Evolutionary conservation across 2,797 vertebrate species (phyloP).

Genomic region (Fundulus diaphanus): DNA sequence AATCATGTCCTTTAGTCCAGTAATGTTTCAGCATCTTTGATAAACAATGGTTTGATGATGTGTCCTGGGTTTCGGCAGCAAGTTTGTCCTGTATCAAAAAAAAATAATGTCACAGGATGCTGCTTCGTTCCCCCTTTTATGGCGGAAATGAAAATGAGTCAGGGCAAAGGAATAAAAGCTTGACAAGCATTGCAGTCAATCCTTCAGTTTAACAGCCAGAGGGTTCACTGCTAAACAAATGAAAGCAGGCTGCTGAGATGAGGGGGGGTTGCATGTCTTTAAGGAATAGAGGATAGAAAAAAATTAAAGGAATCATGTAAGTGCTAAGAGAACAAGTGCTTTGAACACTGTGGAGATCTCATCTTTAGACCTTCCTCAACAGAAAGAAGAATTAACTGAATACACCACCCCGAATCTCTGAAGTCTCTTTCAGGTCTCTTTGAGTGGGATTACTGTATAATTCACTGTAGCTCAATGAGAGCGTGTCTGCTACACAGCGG

Average conservation of each 20-base stretch:
- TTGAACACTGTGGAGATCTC: constrained; percentile 30
- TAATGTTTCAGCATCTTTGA: constrained; percentile 70
- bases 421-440: constrained; percentile 42
- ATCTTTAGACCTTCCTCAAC: constrained; percentile 32
- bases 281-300: constrained; percentile 43
- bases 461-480: constrained; percentile 34
- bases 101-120: constrained; percentile 66
- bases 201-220: constrained; percentile 79
- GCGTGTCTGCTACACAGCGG: constrained; percentile 51
- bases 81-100: constrained; percentile 58
- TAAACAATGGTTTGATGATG: constrained; percentile 75
- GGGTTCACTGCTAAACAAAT: constrained; percentile 77
- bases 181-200: constrained; percentile 75
- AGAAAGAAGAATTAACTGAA: constrained; percentile 47
- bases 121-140: constrained; percentile 62
- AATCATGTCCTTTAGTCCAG: constrained; percentile 75
- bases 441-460: constrained; percentile 36
- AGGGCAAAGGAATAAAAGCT: constrained; percentile 78
- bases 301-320: constrained; percentile 22
- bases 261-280: constrained; percentile 62
- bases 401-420: constrained; percentile 25
- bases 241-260: constrained; percentile 67
- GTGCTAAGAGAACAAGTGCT: constrained; percentile 38
- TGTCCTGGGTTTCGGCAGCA: constrained; percentile 60
- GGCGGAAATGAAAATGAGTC: constrained; percentile 79